Percentiles rank a stretch among this genome's conserved stretches.
Conservation (phyloP, 2,888 invertebrate species). For the Eulithis testata region DNA sequence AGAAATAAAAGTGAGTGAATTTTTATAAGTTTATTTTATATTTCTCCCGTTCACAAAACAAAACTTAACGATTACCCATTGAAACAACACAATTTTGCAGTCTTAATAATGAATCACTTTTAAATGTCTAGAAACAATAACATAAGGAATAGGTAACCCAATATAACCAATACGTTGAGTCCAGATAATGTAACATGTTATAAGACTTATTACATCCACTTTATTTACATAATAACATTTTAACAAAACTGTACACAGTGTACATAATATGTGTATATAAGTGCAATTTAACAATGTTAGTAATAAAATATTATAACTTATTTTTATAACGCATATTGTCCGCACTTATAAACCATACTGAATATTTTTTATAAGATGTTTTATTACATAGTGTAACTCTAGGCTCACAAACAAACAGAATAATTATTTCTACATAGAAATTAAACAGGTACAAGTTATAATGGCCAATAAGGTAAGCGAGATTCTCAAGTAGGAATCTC, state of each 20-base stretch:
- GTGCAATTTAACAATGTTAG: too few relatives aligned
- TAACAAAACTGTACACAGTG: too few relatives aligned
- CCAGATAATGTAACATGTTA: too few relatives aligned
- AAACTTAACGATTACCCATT: conserved; percentile 22
- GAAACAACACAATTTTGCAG: conserved; percentile 11
- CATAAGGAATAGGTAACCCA: conserved; percentile 3
- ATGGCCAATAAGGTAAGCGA: conserved; percentile 20
- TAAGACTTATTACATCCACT: too few relatives aligned
- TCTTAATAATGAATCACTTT: conserved; percentile 9
- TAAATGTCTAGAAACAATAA: conserved; percentile 1
- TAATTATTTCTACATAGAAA: conserved; percentile 12
- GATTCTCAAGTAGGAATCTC: conserved; percentile 1
- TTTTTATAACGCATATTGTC: too few relatives aligned
- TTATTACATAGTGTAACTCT: too few relatives aligned
- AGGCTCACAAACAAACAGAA: conserved; percentile 13
- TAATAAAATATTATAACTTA: too few relatives aligned
- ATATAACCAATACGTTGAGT: too few relatives aligned
- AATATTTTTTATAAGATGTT: too few relatives aligned
- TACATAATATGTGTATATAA: too few relatives aligned
- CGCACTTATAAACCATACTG: too few relatives aligned
- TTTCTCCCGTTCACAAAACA: conserved; percentile 29
- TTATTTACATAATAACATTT: too few relatives aligned
- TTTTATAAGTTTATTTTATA: conserved; percentile 24
- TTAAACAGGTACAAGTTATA: conserved; percentile 24
- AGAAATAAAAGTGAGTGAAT: conserved; percentile 3